Evolutionary conservation across 2,888 invertebrate species (phyloP).

Genomic region (Anagyrus pseudococci): DNA sequence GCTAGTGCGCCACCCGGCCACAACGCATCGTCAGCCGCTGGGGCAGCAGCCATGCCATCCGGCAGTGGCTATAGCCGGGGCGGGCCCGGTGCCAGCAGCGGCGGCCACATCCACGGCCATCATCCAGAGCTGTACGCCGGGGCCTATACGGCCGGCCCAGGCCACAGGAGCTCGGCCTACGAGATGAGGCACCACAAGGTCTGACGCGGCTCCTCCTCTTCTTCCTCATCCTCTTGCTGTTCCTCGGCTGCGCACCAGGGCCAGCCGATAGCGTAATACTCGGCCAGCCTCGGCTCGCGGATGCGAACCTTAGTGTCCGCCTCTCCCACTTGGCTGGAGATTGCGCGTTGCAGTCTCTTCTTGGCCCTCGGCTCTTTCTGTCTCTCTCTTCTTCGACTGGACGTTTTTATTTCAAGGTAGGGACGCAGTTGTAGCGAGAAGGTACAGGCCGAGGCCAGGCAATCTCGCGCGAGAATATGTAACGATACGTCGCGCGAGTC

Average conservation of each 20-base stretch:
- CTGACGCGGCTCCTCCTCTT: constrained; percentile 63
- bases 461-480: too few species aligned
- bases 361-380: background rate
- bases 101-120: constrained; percentile 47
- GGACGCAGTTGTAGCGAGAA: too few species aligned
- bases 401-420: too few species aligned
- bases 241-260: background rate
- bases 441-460: too few species aligned
- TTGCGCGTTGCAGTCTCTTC: background rate
- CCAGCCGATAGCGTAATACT: background rate
- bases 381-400: constrained; percentile 2
- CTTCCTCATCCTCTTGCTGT: background rate
- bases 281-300: background rate
- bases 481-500: too few species aligned
- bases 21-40: constrained; percentile 48
- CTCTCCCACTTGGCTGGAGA: background rate
- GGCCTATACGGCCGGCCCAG: constrained; percentile 68
- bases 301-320: too few species aligned
- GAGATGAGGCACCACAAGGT: constrained; percentile 79
- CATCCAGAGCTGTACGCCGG: constrained; percentile 74
- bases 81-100: too few species aligned
- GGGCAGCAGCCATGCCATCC: constrained; percentile 4
- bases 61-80: background rate
- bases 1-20: constrained; percentile 64
- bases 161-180: constrained; percentile 66